These are phyloP conservation scores for Orchesella cincta DNA, from an alignment of 1,140 invertebrate species.

Conservation along the genomic window DNA sequence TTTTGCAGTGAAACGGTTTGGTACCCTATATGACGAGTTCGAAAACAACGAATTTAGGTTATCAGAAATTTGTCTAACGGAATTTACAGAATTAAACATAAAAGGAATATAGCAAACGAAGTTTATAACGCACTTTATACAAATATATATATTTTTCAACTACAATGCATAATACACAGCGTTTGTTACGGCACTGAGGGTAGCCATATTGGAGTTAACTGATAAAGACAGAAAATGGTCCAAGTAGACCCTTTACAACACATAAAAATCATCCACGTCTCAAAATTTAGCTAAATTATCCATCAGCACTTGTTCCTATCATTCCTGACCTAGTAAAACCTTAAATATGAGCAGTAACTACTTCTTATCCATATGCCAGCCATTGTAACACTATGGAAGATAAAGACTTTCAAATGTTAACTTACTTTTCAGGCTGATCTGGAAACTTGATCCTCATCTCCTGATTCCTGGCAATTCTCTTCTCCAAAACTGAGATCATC, in stretches of 20 bases:
- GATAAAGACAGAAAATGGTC: background rate
- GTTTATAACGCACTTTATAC: too few relatives aligned
- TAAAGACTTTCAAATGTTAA: constrained; percentile 11
- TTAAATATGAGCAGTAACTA: background rate
- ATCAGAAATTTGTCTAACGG: too few relatives aligned
- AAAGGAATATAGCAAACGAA: too few relatives aligned
- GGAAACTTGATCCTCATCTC: constrained; percentile 99
- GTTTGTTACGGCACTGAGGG: background rate
- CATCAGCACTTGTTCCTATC: too few relatives aligned
- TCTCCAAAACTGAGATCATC: constrained; percentile 89
- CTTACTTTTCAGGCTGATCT: constrained; percentile 88
- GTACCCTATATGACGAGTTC: too few relatives aligned
- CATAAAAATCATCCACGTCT: too few relatives aligned
- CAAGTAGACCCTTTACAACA: too few relatives aligned
- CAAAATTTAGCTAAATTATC: too few relatives aligned
- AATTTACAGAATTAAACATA: too few relatives aligned
- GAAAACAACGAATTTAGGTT: too few relatives aligned
- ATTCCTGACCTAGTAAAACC: background rate
- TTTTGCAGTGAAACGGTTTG: too few relatives aligned
- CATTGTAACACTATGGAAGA: background rate
- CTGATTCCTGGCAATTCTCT: constrained; percentile 89
- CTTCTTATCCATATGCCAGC: background rate
- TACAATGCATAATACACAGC: background rate
- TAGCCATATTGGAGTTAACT: background rate
- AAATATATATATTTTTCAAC: background rate